Base-by-base conservation (phyloP, 2,888 invertebrate species). In the Cheilosia urbana region DNA sequence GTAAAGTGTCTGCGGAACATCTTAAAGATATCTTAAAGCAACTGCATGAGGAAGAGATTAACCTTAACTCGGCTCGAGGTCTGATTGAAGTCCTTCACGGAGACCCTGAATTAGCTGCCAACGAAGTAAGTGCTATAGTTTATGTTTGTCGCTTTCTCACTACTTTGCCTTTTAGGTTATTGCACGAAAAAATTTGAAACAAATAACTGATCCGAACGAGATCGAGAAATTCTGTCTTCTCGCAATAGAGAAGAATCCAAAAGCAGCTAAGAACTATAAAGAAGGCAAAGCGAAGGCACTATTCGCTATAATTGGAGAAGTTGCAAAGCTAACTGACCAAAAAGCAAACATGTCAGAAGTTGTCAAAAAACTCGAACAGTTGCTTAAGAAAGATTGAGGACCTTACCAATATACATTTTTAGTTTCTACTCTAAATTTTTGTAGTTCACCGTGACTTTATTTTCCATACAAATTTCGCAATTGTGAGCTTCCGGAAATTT, bases 251-350 rank as follows among this genome's bases (percentile, higher is more conserved):
- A 93, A 94, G 82, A 96, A 96, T 92, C 93, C 94, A 13, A 95
- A 95, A 90, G 90, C 95, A 69, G 95, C 96, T 1, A 92, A 93
- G 84, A 93, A 94, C 88, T 96, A 95, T 89, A 94, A 93, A 90
- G 92, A 92, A 11, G 97, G 97, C 5, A 96, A 96, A 92, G 91
- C 90, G 0, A 96, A 96, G 92, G 94, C 95, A 9, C 93, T 96
- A 58, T 94, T 94, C 89, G 94, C 95, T 37, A 93, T 97, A 80
- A 90, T 95, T 80, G 95, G 95, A 15, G 92, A 94, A 89, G 92
- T 96, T 66, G 93, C 93, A 71, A 94, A 94, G 89, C 92, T 93
- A 87, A 94, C 95, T 55, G 91, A 94, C 19, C 93, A 94, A 89
- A 94, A 94, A 90, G 94, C 95, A 47, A 95, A 97, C 90, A 96